Evolutionary conservation across 1,140 invertebrate genomes (phyloP).

Genomic region (Caligus rogercresseyi): DNA sequence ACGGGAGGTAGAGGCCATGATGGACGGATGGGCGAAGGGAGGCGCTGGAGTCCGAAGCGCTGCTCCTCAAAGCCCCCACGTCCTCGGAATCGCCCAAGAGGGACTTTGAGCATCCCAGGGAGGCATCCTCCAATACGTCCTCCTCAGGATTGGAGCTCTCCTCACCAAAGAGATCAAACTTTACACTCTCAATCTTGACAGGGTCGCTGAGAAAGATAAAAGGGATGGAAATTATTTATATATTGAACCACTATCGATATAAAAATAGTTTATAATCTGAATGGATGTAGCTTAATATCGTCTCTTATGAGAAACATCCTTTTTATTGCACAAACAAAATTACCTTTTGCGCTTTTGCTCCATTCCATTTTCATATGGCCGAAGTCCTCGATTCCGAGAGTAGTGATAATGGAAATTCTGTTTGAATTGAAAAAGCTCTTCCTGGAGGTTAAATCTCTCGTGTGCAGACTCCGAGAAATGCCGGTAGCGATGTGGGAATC

Average conservation of each 20-base stretch:
- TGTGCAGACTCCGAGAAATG: neutral
- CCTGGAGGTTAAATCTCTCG: neutral
- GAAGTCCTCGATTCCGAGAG: neutral
- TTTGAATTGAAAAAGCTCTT: neutral
- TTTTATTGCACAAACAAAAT: no score
- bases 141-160: neutral
- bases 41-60: neutral
- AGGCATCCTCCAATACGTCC: neutral
- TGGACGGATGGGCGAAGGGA: neutral
- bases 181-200: neutral
- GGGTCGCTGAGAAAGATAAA: neutral
- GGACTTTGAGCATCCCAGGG: no score
- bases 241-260: no score
- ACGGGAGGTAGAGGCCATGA: neutral
- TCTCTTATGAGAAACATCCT: no score
- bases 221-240: neutral
- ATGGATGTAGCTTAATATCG: no score
- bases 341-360: neutral
- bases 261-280: no score
- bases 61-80: neutral
- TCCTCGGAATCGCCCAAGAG: neutral
- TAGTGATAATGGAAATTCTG: neutral
- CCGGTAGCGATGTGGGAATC: neutral
- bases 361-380: neutral
- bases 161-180: neutral